Conservation (phyloP, 2,113 vertebrate genomes). For the Pontoporia blainvillei region DNA sequence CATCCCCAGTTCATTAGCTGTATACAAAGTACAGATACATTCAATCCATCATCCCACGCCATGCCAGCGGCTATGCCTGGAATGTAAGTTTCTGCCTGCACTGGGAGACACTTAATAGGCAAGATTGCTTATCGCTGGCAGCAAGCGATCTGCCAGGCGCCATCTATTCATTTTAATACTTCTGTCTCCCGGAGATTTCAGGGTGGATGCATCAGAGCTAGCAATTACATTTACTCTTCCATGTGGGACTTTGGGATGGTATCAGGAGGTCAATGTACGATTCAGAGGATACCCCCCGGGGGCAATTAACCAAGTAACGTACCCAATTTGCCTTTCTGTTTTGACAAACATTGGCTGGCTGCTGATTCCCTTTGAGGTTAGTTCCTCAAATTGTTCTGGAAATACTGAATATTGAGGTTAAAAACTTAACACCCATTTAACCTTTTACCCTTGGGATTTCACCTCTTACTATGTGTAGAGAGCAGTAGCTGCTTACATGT, state of each 20-base stretch:
- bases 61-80: background rate
- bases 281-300: background rate
- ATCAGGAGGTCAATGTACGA: background rate
- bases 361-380: background rate
- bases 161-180: background rate
- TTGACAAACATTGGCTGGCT: background rate
- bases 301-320: background rate
- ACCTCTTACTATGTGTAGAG: background rate
- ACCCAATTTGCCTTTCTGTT: background rate
- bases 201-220: background rate
- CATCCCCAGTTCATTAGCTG: slow-evolving; percentile 57
- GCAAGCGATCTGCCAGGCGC: slow-evolving; percentile 24
- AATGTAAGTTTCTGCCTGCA: background rate
- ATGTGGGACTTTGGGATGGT: background rate
- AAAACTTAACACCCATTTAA: background rate
- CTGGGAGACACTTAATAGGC: slow-evolving; percentile 46
- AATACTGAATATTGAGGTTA: background rate
- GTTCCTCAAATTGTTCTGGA: slow-evolving; percentile 11
- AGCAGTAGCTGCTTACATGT: background rate
- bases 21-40: background rate
- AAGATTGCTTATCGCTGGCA: slow-evolving; percentile 6
- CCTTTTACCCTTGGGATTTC: background rate
- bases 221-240: slow-evolving; percentile 5
- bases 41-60: background rate
- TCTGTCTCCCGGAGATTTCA: background rate